Conservation (phyloP, 2,113 vertebrate genomes). For the Elephas maximus region DNA sequence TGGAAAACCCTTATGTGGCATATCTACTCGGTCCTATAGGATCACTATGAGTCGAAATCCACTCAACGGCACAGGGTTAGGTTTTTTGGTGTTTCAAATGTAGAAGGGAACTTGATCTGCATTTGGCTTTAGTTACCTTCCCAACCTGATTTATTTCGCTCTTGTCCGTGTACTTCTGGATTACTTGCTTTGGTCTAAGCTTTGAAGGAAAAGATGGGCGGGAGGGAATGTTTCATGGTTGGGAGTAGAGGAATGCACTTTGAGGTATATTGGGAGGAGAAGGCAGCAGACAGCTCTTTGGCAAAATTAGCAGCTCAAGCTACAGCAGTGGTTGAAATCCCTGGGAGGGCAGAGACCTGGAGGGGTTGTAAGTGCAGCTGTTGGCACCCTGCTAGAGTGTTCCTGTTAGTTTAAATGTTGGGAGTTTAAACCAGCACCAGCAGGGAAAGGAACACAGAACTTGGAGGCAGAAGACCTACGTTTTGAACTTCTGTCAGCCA, state of each 20-base stretch:
- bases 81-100: neutral
- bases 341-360: neutral
- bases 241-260: no score
- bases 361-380: neutral
- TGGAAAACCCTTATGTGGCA: neutral
- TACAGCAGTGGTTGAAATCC: rapidly evolving
- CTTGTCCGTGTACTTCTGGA: neutral
- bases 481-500: neutral
- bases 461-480: neutral
- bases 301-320: neutral
- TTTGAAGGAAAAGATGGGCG: neutral
- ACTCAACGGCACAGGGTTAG: neutral
- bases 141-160: neutral
- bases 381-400: rapidly evolving
- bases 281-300: no score
- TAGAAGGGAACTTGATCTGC: neutral
- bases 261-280: neutral
- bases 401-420: neutral
- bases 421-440: neutral
- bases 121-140: neutral
- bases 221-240: no score
- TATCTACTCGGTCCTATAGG: neutral
- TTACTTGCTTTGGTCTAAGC: neutral
- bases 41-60: neutral
- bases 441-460: neutral